phyloP scores from a whole-genome alignment of 2,113 vertebrate genomes.

The Lathamus discolor region DNA sequence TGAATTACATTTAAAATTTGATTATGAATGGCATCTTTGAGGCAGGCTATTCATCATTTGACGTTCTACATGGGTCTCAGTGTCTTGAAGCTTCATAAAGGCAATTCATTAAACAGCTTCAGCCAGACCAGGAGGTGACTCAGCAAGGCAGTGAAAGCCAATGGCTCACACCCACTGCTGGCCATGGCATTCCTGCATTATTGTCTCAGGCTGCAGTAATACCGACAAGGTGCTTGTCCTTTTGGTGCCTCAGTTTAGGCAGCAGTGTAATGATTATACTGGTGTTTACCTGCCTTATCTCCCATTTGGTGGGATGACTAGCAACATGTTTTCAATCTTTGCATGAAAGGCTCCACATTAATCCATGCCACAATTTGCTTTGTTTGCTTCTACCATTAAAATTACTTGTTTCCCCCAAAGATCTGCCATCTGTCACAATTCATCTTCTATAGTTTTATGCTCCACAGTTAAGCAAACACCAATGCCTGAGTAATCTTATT shows the following conservation, averaged over 20 bases:
- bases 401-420: slow-evolving; percentile 62
- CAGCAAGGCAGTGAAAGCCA: not conserved
- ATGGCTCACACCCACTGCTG: not conserved
- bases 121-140: slow-evolving; percentile 43
- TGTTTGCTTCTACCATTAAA: slow-evolving; percentile 54
- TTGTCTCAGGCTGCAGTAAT: not conserved
- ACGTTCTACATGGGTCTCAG: slow-evolving; percentile 32
- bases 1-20: slow-evolving; percentile 71
- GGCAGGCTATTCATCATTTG: slow-evolving; percentile 70
- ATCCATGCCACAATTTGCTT: slow-evolving; percentile 55
- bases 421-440: slow-evolving; percentile 57
- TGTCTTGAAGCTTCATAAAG: slow-evolving; percentile 65
- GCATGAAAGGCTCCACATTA: slow-evolving; percentile 56
- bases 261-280: not conserved
- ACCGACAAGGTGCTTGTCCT: not conserved
- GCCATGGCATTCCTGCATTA: not conserved
- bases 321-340: slow-evolving; percentile 48
- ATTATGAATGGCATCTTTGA: slow-evolving; percentile 69
- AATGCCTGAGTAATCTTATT: slow-evolving; percentile 38
- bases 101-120: slow-evolving; percentile 68
- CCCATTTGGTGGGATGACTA: not conserved
- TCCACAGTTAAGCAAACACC: slow-evolving; percentile 51
- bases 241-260: not conserved
- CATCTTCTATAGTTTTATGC: slow-evolving; percentile 64
- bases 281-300: not conserved